Evolutionary conservation across 2,113 vertebrate genomes (phyloP), one percentile per base, ranked within the genome.

Genomic region (Glareola pratincola): DNA sequence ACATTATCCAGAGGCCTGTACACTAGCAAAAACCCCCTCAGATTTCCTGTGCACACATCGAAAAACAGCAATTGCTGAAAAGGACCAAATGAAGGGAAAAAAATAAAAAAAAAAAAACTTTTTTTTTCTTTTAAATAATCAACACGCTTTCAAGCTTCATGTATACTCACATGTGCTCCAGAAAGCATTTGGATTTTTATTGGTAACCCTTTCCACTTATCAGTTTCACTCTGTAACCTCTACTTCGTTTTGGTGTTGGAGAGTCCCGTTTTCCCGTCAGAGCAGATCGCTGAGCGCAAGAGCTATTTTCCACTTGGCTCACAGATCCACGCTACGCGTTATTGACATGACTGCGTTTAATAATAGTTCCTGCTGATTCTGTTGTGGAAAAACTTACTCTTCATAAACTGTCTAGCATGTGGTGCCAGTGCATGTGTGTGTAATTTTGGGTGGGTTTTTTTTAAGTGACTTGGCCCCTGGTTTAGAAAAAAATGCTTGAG

Each of bases 301-400:
- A 96, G 73, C 23, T 84, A 76, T 89, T 94, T 96, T 94, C 82
- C 83, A 43, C 77, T 96, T 95, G 93, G 94, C 91, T 95, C 43
- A 62, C 76, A 93, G 80, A 85, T 62, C 57, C 73, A 43, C 13
- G 3, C 51, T 83, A 73, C 8, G 5, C 27, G 6, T 95, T 97
- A 94, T 91, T 93, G 92, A 95, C 96, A 94, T 89, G 96, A 63
- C 92, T 96, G 91, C 11, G 2, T 97, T 96, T 96, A 97, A 96
- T 94, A 97, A 96, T 91, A 96, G 92, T 86, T 90, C 94, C 94
- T 95, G 90, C 90, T 96, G 94, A 96, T 96, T 97, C 85, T 96
- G 94, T 96, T 96, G 79, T 92, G 95, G 96, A 96, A 97, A 96
- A 96, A 89, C 76, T 96, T 97, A 92, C 72, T 94, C 82, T 90